A percentile compares a stretch with the other conserved stretches of the same genome.
Conservation (phyloP, 2,113 vertebrate genomes). For the Smithornis capensis region DNA sequence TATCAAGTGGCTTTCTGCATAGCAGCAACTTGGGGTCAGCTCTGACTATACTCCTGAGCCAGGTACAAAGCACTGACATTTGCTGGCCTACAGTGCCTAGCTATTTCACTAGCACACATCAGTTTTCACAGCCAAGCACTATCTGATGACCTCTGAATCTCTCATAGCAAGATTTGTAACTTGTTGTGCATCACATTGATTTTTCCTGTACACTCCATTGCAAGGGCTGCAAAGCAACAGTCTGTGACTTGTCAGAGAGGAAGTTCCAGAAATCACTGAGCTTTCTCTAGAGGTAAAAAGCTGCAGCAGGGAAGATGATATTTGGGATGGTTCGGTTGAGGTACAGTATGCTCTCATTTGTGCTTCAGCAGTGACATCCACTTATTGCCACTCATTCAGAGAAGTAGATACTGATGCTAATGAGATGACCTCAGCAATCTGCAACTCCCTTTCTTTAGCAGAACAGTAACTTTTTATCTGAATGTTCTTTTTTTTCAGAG, state of each 20-base stretch:
- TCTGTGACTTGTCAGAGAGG: not conserved
- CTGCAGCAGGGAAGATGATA: not conserved
- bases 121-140: not conserved
- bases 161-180: not conserved
- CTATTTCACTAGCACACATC: not conserved
- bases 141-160: not conserved
- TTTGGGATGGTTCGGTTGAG: not conserved
- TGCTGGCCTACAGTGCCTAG: not conserved
- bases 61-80: not conserved
- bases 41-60: not conserved
- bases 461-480: not conserved
- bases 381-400: not conserved
- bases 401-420: not conserved
- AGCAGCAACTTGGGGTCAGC: not conserved
- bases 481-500: not conserved
- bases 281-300: not conserved
- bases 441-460: constrained; percentile 2
- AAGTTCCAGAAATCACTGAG: not conserved
- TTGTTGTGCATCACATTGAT: not conserved
- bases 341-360: not conserved
- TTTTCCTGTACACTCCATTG: not conserved
- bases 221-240: not conserved
- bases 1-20: not conserved
- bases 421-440: not conserved
- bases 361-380: not conserved